These are phyloP conservation scores for Pelobates cultripes DNA, from an alignment of 2,797 vertebrate species.

Conservation along the genomic window DNA sequence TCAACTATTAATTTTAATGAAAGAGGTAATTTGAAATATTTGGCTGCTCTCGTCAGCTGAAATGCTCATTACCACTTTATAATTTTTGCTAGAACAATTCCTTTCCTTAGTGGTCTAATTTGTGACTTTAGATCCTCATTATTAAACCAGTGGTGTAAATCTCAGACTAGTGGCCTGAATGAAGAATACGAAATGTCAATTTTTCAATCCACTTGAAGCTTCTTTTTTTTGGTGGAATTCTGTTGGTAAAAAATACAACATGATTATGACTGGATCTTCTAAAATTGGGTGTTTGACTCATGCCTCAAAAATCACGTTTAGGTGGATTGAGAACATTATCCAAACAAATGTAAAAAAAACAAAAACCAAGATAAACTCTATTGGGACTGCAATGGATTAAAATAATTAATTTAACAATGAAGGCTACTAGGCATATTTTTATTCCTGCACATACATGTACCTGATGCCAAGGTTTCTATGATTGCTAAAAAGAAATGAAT, in stretches of 20 bases:
- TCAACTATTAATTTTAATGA: too few species aligned
- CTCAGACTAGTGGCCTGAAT: neutral
- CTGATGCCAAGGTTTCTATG: neutral
- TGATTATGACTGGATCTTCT: neutral
- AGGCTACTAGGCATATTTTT: neutral
- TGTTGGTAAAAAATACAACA: neutral
- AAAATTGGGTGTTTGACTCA: neutral
- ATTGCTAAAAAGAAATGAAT: conserved; percentile 18
- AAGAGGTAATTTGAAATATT: too few species aligned
- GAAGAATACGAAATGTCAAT: neutral
- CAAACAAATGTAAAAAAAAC: conserved; percentile 17
- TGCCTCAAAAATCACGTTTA: neutral
- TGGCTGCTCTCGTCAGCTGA: too few species aligned
- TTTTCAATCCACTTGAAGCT: neutral
- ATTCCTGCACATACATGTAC: neutral
- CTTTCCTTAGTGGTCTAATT: conserved; percentile 26
- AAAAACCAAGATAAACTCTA: neutral
- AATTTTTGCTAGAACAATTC: conserved; percentile 8
- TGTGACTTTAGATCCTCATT: neutral
- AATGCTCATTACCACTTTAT: too few species aligned
- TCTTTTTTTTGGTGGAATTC: neutral
- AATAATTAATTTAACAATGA: conserved; percentile 10
- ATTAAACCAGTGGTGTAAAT: neutral
- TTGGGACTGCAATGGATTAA: conserved; percentile 22
- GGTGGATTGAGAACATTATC: conserved; percentile 34